Percentiles rank a stretch among this genome's conserved stretches.
phyloP scores from a whole-genome alignment of 2,888 invertebrate species.

The Parasteatoda lunata region DNA sequence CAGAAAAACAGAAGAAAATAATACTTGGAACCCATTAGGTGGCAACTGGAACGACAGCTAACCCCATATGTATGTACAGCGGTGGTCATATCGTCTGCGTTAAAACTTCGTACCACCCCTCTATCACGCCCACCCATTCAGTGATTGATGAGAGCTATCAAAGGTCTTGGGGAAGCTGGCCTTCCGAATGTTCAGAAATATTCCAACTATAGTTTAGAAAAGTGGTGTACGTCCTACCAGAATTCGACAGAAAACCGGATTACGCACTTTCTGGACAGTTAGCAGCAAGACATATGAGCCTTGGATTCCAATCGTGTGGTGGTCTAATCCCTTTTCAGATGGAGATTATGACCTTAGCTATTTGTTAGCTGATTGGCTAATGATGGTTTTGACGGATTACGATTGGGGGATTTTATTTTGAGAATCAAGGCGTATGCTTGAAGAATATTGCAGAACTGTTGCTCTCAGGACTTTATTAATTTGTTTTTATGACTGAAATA shows the following conservation, averaged over 20 bases:
- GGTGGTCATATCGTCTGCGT: constrained; percentile 29
- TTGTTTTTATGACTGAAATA: too few relatives aligned
- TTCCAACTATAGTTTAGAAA: neutral
- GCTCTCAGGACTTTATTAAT: too few relatives aligned
- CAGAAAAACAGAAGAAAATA: too few relatives aligned
- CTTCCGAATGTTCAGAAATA: constrained; percentile 11
- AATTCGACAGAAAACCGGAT: neutral
- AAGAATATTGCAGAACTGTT: too few relatives aligned
- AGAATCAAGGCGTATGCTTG: too few relatives aligned
- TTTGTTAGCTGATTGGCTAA: constrained; percentile 21
- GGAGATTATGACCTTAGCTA: constrained; percentile 25
- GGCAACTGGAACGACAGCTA: neutral
- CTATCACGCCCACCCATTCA: constrained; percentile 37
- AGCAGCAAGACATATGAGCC: neutral
- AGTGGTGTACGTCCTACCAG: constrained; percentile 21
- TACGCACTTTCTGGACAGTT: neutral
- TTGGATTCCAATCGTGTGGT: neutral
- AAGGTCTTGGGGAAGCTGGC: constrained; percentile 27
- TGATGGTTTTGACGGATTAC: constrained; percentile 23
- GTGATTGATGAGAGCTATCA: constrained; percentile 57
- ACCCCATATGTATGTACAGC: constrained; percentile 9
- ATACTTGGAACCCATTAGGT: neutral
- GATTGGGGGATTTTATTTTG: neutral
- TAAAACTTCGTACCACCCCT: constrained; percentile 28
- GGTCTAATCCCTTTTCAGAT: constrained; percentile 33